Evolutionary conservation across 2,888 invertebrate species (phyloP), one percentile per base, ranked within the genome.

Genomic region (Thereva nobilitata): DNA sequence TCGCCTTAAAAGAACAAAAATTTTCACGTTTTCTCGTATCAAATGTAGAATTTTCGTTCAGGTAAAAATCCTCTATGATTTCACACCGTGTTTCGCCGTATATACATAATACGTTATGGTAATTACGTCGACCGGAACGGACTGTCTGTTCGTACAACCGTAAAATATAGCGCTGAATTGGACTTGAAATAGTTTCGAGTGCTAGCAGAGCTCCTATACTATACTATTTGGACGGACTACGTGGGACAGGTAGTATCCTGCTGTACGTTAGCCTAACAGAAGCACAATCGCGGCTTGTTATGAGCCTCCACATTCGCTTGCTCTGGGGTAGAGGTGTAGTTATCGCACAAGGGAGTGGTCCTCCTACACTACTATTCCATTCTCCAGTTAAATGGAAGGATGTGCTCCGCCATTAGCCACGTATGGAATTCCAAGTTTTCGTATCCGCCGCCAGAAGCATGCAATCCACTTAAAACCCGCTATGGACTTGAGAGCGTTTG

Each of bases 101-200:
- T 23, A 23, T 23, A 23, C 23, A 35, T 5, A 12, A 9, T 10
- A 55, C 34, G 50, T 50, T 61, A 61, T 64, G 54, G 53, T 64
- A 64, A 64, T 64, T 64, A 64, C 64, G 45, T 45, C 38, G 38
- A 10, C 64, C 64, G 64, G 64, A 64, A 64, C 54, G 23, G 54
- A 54, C 64, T 64, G 64, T 64, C 64, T 64, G 54, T 54, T 64
- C 54, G 34, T 54, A 64, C 47, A 54, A 23, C n/a, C 35, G 54
- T 54, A 54, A 64, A 53, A 64, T 64, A 64, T 61, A 49, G 61
- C 49, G 49, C 50, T 50, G 61, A 61, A 49, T 61, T 61, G 50
- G 49, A 37, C 61, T n/a, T 50, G 34, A 38, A 50, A 61, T 50
- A 49, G 50, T n/a, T 50, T 49, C 5, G 49, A 23, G 23, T 23